These are phyloP conservation scores for Sebastes elongatus DNA, from an alignment of 2,797 vertebrate species.

Conservation along the genomic window DNA sequence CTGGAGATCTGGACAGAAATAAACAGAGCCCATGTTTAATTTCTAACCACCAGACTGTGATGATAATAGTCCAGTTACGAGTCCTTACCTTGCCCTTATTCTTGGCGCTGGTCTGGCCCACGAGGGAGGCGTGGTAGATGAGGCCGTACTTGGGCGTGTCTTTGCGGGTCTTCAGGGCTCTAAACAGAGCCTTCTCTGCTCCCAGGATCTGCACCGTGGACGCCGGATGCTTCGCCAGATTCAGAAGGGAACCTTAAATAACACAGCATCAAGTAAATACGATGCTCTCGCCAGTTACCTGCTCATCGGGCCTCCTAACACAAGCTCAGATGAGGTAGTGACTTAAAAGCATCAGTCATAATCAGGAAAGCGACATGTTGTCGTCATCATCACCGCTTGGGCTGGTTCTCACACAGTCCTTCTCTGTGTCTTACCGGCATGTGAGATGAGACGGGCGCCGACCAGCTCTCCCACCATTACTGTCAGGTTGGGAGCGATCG, in stretches of 20 bases:
- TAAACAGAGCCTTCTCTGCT: constrained; percentile 96
- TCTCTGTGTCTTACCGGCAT: constrained; percentile 86
- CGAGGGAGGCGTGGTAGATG: constrained; percentile 97
- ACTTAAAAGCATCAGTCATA: constrained; percentile 82
- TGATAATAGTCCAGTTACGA: fast-evolving
- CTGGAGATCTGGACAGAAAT: constrained; percentile 88
- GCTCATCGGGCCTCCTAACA: fast-evolving
- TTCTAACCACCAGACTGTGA: fast-evolving
- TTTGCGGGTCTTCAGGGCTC: constrained; percentile 93
- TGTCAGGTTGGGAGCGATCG: constrained; percentile 96
- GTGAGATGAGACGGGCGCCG: constrained; percentile 95
- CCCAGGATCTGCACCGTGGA: constrained; percentile 98
- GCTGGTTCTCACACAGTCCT: fast-evolving
- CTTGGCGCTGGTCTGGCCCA: constrained; percentile 95
- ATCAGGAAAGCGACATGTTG: constrained; percentile 69
- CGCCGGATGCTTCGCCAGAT: constrained; percentile 97
- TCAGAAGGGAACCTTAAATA: constrained; percentile 90
- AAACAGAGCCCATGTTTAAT: background rate
- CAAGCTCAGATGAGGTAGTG: constrained; percentile 97
- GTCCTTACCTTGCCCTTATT: constrained; percentile 94
- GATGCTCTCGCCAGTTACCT: fast-evolving
- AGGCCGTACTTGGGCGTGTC: constrained; percentile 98
- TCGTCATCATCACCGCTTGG: constrained; percentile 78
- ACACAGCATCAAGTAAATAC: background rate
- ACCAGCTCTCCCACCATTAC: constrained; percentile 97